phyloP scores from a whole-genome alignment of 2,888 invertebrate genomes.

The Pseudanteris insignis region DNA sequence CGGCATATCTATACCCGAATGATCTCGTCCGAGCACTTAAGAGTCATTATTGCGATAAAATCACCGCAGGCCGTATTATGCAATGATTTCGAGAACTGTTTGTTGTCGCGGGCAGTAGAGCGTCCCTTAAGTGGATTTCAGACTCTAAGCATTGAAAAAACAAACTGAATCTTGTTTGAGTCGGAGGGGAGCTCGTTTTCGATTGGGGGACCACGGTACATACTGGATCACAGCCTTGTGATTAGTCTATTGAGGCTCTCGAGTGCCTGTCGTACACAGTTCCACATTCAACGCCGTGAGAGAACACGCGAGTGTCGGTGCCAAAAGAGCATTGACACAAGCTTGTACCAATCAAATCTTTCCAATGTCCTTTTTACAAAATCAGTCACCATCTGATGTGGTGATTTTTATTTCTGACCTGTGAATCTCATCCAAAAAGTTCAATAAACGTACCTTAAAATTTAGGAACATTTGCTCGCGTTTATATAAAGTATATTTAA shows the following conservation, averaged over 20 bases:
- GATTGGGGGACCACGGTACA: slow-evolving; percentile 50
- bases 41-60: slow-evolving; percentile 47
- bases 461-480: slow-evolving; percentile 33
- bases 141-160: slow-evolving; percentile 60
- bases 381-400: slow-evolving; percentile 3
- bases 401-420: slow-evolving; percentile 19
- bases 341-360: slow-evolving; percentile 29
- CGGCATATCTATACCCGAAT: slow-evolving; percentile 16
- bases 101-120: slow-evolving; percentile 58
- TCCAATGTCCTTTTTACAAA: slow-evolving; percentile 27
- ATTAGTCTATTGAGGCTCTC: slow-evolving; percentile 62
- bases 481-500: too few relatives aligned
- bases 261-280: slow-evolving; percentile 47
- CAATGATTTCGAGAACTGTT: slow-evolving; percentile 51
- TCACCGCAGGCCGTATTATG: slow-evolving; percentile 43
- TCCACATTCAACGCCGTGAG: slow-evolving; percentile 40
- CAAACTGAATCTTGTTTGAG: slow-evolving; percentile 57
- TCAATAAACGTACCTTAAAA: too few relatives aligned
- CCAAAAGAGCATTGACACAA: slow-evolving; percentile 42
- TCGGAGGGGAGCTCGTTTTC: slow-evolving; percentile 48
- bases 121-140: slow-evolving; percentile 58
- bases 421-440: too few relatives aligned
- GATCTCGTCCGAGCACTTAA: slow-evolving; percentile 39
- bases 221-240: slow-evolving; percentile 52
- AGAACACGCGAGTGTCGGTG: slow-evolving; percentile 42